Base-by-base conservation (phyloP, 2,113 vertebrate genomes). In the Tetrax tetrax region DNA sequence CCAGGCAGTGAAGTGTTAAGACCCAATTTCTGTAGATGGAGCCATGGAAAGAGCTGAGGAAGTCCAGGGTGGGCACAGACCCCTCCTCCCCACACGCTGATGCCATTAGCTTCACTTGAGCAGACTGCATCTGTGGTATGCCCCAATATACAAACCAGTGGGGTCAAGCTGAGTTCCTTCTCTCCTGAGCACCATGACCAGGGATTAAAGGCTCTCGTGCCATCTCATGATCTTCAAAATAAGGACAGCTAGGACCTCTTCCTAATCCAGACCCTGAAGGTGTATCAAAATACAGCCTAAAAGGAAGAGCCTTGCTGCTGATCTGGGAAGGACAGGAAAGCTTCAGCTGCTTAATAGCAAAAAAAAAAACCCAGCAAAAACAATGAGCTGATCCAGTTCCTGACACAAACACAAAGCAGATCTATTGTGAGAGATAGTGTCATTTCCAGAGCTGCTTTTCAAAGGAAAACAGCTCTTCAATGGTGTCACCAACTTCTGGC, bases 111-210 rank as follows among this genome's bases (percentile, higher is more conserved):
- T 53, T 65, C 72, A 14, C 64, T 54, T 4, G 11, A 74, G 56
- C n/a, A 22, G 20, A 20, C 0, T 33, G 47, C 9, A 6, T 4
- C 38, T 15, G 2, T 14, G 27, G 27, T 27, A 9, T 8, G 18
- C 9, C 28, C 47, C 56, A 9, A 1, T 1, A 35, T 3, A 13
- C 11, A 33, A 47, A 19, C 3, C 35, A 33, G 31, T 0, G 3
- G 31, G 7, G 13, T 7, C 22, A 18, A 24, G 33, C 25, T 10
- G 35, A 43, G 60, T 10, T 35, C 12, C 71, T 37, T 8, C 60
- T 14, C 31, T 28, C 72, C 57, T 1, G 2, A 76, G 43, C 54
- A 11, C 3, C 21, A 9, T 0, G 12, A 35, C 3, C 50, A 54
- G 16, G 38, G 45, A 14, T 18, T 17, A 7, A 87, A 81, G 53